A percentile compares a stretch with the other conserved stretches of the same genome.
These are phyloP conservation scores for Puffinus mauretanicus DNA, from an alignment of 2,113 vertebrate species.

Conservation along the genomic window DNA sequence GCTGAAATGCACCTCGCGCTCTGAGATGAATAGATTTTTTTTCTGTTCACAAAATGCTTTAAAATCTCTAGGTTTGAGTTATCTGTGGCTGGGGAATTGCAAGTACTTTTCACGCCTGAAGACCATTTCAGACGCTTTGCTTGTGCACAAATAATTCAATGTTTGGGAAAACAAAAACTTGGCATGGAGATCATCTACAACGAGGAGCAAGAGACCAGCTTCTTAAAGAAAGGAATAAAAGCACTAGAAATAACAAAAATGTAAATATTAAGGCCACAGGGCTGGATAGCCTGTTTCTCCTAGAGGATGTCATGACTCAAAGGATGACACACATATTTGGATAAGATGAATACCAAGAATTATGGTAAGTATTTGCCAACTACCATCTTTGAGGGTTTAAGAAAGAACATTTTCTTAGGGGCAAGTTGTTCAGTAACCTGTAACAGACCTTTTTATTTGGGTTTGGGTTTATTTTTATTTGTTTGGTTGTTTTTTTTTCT, in stretches of 20 bases:
- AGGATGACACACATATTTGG: neutral
- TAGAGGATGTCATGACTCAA: neutral
- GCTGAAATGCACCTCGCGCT: neutral
- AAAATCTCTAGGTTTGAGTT: neutral
- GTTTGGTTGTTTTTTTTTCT: neutral
- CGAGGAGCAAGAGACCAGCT: neutral
- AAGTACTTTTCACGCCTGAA: slow-evolving; percentile 12
- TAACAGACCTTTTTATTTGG: neutral
- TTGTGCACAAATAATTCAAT: slow-evolving; percentile 6
- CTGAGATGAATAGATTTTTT: neutral
- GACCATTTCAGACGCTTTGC: neutral
- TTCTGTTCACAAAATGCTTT: neutral
- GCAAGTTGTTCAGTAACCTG: neutral
- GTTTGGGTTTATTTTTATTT: neutral
- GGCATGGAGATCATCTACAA: neutral
- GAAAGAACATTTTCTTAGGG: neutral
- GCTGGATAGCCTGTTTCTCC: neutral
- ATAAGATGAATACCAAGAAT: neutral
- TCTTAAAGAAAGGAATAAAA: neutral
- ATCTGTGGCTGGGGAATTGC: neutral
- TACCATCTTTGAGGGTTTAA: neutral
- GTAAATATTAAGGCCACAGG: neutral
- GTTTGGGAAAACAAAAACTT: neutral
- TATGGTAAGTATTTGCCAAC: neutral
- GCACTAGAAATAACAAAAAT: neutral